Evolutionary conservation across 2,888 invertebrate species (phyloP).

Genomic region (Drosophila meridionalis): DNA sequence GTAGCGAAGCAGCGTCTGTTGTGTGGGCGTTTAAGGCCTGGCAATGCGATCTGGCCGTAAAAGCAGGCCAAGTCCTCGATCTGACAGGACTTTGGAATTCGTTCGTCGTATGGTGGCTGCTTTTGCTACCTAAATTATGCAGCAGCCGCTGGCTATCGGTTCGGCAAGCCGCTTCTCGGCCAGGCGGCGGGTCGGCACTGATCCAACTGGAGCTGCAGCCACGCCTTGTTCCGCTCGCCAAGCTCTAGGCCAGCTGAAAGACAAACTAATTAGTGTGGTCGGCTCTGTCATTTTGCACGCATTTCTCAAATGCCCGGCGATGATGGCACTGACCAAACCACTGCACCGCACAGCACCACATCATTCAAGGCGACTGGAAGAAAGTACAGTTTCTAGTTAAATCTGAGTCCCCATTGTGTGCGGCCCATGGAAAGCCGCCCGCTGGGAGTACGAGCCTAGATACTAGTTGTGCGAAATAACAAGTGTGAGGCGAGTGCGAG

Average conservation of each 20-base stretch:
- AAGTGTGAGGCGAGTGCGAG: conserved; percentile 21
- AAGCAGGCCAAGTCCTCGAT: conserved; percentile 10
- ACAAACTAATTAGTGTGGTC: conserved; percentile 75
- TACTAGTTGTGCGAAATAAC: conserved; percentile 24
- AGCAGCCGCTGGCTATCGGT: conserved; percentile 55
- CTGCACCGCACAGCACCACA: conserved; percentile 20
- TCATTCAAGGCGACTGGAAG: conserved; percentile 50
- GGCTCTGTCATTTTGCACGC: conserved; percentile 57
- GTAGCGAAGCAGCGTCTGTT: conserved; percentile 32
- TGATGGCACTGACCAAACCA: conserved; percentile 50
- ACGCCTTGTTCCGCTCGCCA: conserved; percentile 32
- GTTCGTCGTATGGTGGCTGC: conserved; percentile 32
- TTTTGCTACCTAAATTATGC: conserved; percentile 76
- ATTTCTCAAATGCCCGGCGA: conserved; percentile 66
- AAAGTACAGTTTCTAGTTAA: conserved; percentile 73
- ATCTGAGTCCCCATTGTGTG: conserved; percentile 67
- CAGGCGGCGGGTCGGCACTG: conserved; percentile 21
- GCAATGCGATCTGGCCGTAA: conserved; percentile 45
- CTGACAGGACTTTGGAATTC: conserved; percentile 31
- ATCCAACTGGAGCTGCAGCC: conserved; percentile 26
- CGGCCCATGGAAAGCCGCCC: conserved; percentile 60
- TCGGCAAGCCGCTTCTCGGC: conserved; percentile 2
- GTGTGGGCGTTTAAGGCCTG: conserved; percentile 76
- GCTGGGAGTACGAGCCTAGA: conserved; percentile 43
- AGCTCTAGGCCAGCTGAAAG: conserved; percentile 40